Percentiles rank a stretch among this genome's conserved stretches.
phyloP scores from a whole-genome alignment of 2,888 invertebrate species.

The Luperina testacea region DNA sequence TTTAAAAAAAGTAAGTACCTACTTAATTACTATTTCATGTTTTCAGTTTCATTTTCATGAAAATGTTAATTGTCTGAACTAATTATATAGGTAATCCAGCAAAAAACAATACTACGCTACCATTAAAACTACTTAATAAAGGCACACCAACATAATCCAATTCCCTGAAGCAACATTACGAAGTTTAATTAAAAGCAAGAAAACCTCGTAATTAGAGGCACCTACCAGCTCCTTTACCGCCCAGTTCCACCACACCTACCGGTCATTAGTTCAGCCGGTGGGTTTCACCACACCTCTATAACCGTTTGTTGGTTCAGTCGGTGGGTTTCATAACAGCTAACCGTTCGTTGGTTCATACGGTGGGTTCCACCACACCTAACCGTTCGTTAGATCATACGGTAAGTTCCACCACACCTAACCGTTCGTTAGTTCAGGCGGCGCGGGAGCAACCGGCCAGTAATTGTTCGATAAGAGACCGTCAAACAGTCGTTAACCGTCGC shows the following conservation, averaged over 20 bases:
- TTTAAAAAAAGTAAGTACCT: not conserved
- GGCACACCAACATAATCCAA: constrained; percentile 14
- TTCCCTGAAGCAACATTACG: constrained; percentile 20
- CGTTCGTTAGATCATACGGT: not conserved
- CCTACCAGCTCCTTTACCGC: constrained; percentile 13
- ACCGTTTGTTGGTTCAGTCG: not conserved
- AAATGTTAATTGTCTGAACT: not conserved
- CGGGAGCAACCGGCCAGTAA: constrained; percentile 42
- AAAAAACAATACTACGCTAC: not conserved
- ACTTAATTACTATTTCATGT: not conserved
- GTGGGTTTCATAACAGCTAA: not conserved
- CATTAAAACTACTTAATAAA: constrained; percentile 28
- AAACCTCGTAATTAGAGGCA: constrained; percentile 45
- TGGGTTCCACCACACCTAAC: not conserved
- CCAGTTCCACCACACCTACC: constrained; percentile 6
- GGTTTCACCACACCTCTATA: not conserved
- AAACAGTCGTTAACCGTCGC: constrained; percentile 48
- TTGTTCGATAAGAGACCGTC: constrained; percentile 52
- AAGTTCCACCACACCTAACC: not conserved
- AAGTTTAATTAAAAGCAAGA: constrained; percentile 54
- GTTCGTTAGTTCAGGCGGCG: not conserved
- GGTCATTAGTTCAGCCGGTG: constrained; percentile 13
- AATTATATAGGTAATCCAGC: not conserved
- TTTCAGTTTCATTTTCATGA: not conserved
- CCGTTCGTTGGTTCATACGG: not conserved